Percentiles rank a stretch among this genome's conserved stretches.
Conservation (phyloP, 2,113 vertebrate genomes). For the Ornithorhynchus anatinus region DNA sequence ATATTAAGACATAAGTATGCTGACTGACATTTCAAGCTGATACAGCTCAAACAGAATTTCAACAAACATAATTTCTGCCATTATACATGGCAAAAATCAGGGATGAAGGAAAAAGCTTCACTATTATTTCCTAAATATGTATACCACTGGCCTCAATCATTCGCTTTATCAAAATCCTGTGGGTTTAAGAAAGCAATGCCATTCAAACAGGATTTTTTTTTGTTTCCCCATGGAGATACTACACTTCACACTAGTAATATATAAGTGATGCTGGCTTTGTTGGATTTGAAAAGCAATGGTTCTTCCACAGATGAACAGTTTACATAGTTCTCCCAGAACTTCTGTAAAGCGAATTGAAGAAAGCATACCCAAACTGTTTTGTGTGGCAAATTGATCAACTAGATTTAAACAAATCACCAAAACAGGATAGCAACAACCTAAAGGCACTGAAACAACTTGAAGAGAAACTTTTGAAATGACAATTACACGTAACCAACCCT, state of each 20-base stretch:
- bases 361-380: too few relatives aligned
- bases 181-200: neutral
- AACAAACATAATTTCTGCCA: constrained; percentile 4
- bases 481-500: too few relatives aligned
- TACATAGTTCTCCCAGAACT: constrained; percentile 10
- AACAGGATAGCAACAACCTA: too few relatives aligned
- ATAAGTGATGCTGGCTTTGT: constrained; percentile 18
- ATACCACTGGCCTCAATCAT: constrained; percentile 30
- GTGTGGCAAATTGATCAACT: too few relatives aligned
- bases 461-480: too few relatives aligned
- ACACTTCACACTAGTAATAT: neutral
- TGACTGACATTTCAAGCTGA: constrained; percentile 6
- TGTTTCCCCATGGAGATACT: neutral
- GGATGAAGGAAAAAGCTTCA: neutral
- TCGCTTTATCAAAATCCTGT: constrained; percentile 45
- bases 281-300: constrained; percentile 21
- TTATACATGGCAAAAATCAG: constrained; percentile 1
- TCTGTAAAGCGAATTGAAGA: neutral
- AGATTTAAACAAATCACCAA: too few relatives aligned
- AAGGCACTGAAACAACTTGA: too few relatives aligned
- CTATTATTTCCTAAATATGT: constrained; percentile 17
- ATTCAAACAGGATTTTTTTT: constrained; percentile 19
- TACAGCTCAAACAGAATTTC: neutral
- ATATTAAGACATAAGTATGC: neutral
- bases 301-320: constrained; percentile 7